These are phyloP conservation scores for Limnephilus lunatus DNA, from an alignment of 2,888 invertebrate species.

Conservation along the genomic window DNA sequence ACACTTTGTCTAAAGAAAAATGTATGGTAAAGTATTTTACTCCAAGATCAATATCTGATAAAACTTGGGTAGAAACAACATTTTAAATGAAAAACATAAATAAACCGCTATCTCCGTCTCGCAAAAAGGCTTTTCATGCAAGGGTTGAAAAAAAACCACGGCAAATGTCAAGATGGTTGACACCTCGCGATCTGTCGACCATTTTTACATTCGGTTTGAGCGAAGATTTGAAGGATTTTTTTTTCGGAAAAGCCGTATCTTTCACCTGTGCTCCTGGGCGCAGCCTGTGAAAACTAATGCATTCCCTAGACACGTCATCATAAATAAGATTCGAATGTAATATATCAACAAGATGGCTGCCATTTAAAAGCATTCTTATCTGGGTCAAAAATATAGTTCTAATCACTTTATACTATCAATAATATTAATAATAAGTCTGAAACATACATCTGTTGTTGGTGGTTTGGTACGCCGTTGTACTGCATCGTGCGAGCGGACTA, in stretches of 20 bases:
- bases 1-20: neutral
- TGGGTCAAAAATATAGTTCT: slow-evolving; percentile 51
- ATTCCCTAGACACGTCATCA: slow-evolving; percentile 56
- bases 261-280: neutral
- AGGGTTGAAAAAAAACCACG: slow-evolving; percentile 20
- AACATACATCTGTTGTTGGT: slow-evolving; percentile 77
- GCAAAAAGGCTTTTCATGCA: neutral
- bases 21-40: neutral
- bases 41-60: neutral
- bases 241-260: neutral
- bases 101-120: neutral
- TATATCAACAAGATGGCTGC: slow-evolving; percentile 77
- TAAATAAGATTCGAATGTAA: slow-evolving; percentile 49
- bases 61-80: neutral
- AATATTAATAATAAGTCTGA: slow-evolving; percentile 40
- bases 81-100: neutral
- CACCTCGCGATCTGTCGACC: slow-evolving; percentile 25
- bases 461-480: slow-evolving; percentile 76
- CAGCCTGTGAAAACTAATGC: neutral
- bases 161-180: slow-evolving; percentile 45
- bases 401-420: slow-evolving; percentile 37
- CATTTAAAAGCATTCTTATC: slow-evolving; percentile 51
- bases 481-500: slow-evolving; percentile 72
- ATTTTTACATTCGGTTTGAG: slow-evolving; percentile 16
- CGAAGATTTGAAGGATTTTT: neutral